Conservation (phyloP, 2,888 invertebrate species). For the Catocala sponsa region DNA sequence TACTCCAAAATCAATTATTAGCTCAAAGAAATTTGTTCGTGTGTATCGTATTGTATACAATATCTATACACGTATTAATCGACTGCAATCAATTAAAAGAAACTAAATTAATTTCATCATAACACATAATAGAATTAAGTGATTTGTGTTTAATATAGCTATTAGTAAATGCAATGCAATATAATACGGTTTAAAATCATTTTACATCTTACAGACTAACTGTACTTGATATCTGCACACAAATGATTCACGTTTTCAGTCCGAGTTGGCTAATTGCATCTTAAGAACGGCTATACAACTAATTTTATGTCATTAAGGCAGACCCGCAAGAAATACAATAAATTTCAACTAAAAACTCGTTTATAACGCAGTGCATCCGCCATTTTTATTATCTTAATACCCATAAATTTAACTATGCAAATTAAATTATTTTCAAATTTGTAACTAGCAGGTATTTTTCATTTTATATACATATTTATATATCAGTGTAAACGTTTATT, state of each 20-base stretch:
- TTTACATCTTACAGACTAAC: background rate
- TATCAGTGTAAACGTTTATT: no score
- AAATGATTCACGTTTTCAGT: conserved; percentile 1
- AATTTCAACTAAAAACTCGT: conserved; percentile 2
- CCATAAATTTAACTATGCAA: conserved; percentile 2
- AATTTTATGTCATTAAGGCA: conserved; percentile 11
- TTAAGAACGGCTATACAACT: conserved; percentile 2
- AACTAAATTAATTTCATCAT: no score
- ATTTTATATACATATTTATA: no score
- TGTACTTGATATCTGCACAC: background rate
- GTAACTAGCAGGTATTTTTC: no score
- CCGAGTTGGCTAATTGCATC: background rate
- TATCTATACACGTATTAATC: no score
- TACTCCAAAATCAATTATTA: no score
- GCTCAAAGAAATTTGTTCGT: no score
- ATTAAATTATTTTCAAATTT: background rate
- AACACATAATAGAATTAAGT: no score
- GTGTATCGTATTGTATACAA: no score
- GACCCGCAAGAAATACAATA: background rate
- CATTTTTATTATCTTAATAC: conserved; percentile 5
- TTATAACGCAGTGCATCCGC: conserved; percentile 3
- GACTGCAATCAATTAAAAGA: no score
- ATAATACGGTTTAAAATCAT: background rate
- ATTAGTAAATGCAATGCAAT: background rate
- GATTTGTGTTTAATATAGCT: no score